Percentiles rank a stretch among this genome's conserved stretches.
These are phyloP conservation scores for Ranitomeya variabilis DNA, from an alignment of 2,113 vertebrate species.

Conservation along the genomic window DNA sequence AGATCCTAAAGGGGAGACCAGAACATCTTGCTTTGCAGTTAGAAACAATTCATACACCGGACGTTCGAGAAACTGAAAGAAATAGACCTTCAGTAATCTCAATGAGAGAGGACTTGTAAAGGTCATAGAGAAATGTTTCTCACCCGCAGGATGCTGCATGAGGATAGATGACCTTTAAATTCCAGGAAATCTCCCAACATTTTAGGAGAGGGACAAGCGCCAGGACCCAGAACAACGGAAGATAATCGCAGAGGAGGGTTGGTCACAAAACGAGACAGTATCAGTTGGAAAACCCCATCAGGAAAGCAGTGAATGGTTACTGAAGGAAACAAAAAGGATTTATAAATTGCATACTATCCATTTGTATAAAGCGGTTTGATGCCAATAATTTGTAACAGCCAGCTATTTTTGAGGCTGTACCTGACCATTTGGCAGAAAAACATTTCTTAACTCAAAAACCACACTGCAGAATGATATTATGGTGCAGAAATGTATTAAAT, in stretches of 20 bases:
- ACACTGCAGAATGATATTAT: no score
- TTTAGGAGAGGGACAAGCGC: neutral
- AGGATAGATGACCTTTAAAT: neutral
- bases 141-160: constrained; percentile 1
- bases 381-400: no score
- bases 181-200: constrained; percentile 11
- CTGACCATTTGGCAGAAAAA: no score
- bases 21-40: constrained; percentile 18
- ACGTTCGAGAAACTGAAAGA: constrained; percentile 27
- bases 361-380: no score
- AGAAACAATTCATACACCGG: constrained; percentile 20
- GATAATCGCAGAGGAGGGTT: constrained; percentile 12
- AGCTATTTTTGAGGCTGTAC: no score
- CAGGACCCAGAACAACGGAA: constrained; percentile 18
- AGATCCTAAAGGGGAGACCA: neutral
- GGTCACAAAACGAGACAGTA: constrained; percentile 22
- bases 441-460: no score
- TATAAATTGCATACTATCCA: neutral
- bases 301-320: constrained; percentile 45
- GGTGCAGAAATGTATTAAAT: no score
- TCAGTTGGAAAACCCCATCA: constrained; percentile 47
- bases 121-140: neutral
- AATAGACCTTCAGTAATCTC: neutral
- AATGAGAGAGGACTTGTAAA: neutral
- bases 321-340: neutral